phyloP scores from a whole-genome alignment of 1,140 invertebrate genomes.

The Hypothenemus hampei region DNA sequence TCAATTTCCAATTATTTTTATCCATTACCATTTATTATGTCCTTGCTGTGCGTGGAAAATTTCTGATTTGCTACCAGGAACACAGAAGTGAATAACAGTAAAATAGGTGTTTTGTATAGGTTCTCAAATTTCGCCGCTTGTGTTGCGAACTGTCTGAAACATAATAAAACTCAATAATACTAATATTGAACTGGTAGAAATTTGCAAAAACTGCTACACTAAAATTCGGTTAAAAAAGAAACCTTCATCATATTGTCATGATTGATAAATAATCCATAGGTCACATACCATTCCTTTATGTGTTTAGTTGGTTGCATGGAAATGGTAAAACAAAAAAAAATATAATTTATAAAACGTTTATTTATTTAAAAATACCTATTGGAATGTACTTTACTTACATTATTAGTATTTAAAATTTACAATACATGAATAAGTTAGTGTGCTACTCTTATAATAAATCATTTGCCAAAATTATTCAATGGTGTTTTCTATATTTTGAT shows the following conservation, averaged over 20 bases:
- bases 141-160: too few species aligned
- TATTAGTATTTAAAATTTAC: neutral
- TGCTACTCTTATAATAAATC: neutral
- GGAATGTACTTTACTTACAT: conserved; percentile 8
- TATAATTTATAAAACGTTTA: neutral
- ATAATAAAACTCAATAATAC: too few species aligned
- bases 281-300: neutral
- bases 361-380: conserved; percentile 17
- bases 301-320: neutral
- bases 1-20: too few species aligned
- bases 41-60: too few species aligned
- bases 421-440: conserved; percentile 9
- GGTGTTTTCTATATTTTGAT: conserved; percentile 5
- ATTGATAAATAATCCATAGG: neutral
- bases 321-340: too few species aligned
- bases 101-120: too few species aligned
- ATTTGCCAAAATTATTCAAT: conserved; percentile 8
- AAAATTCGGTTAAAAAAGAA: neutral
- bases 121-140: too few species aligned
- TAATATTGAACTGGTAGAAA: neutral
- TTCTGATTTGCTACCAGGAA: too few species aligned
- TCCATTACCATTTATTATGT: too few species aligned
- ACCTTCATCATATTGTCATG: neutral
- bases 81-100: too few species aligned
- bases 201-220: neutral